These are phyloP conservation scores for Tachina lurida DNA, from an alignment of 2,888 invertebrate species.

Conservation along the genomic window DNA sequence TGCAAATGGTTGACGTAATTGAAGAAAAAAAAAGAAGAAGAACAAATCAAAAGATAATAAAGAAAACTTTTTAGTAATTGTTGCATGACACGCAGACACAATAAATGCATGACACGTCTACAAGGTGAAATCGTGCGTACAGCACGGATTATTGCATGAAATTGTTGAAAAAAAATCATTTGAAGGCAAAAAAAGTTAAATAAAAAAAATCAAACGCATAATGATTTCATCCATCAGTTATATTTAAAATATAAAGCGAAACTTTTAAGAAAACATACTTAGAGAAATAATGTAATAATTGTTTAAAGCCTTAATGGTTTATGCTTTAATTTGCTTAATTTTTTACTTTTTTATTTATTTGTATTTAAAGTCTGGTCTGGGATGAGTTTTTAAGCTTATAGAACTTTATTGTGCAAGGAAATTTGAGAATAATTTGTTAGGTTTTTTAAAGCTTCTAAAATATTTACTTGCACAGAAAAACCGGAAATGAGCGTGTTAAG, in stretches of 20 bases:
- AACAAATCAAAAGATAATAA: background rate
- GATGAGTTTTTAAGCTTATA: background rate
- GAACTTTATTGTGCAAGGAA: constrained; percentile 16
- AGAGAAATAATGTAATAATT: constrained; percentile 27
- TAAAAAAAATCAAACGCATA: background rate
- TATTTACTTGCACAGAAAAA: constrained; percentile 22
- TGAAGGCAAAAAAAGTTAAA: background rate
- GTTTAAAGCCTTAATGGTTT: background rate
- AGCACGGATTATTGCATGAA: constrained; percentile 32
- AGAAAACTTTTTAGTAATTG: constrained; percentile 42
- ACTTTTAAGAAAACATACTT: constrained; percentile 30
- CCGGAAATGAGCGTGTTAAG: constrained; percentile 71
- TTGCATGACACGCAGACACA: constrained; percentile 54
- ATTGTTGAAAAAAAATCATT: constrained; percentile 50
- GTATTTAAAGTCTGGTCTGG: background rate
- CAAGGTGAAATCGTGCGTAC: constrained; percentile 63
- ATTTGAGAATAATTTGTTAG: constrained; percentile 27
- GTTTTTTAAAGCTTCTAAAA: constrained; percentile 5
- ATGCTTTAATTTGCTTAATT: constrained; percentile 2
- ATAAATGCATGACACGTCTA: constrained; percentile 58
- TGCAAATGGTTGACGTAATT: constrained; percentile 10
- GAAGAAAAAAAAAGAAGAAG: background rate
- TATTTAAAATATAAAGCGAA: constrained; percentile 35
- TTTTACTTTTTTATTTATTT: background rate
- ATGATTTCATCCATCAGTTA: constrained; percentile 23